Percentiles rank a stretch among this genome's conserved stretches.
Conservation (phyloP, 2,888 invertebrate species). For the Vesta saturnalis region DNA sequence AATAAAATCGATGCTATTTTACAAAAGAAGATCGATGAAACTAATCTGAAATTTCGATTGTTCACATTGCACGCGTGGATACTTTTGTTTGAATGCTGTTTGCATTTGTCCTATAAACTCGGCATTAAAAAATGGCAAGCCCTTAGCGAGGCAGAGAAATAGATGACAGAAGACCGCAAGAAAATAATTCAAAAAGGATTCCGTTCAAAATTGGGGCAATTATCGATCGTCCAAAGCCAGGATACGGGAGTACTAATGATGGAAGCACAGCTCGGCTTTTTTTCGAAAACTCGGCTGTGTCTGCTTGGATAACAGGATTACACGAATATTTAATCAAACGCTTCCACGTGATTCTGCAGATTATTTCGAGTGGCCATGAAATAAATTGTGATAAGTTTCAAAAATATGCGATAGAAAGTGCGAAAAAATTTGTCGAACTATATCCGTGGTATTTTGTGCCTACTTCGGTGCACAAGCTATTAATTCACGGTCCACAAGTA, state of each 20-base stretch:
- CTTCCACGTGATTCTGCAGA: conserved; percentile 44
- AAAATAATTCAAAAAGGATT: conserved; percentile 4
- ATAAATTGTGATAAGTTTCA: conserved; percentile 44
- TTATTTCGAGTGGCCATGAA: conserved; percentile 42
- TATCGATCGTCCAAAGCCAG: conserved; percentile 43
- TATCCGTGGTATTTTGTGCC: conserved; percentile 53
- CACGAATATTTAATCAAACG: conserved; percentile 45
- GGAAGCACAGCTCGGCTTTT: conserved; percentile 46
- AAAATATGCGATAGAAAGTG: conserved; percentile 40
- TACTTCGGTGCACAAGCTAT: conserved; percentile 47
- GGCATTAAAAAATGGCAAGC: too few species aligned
- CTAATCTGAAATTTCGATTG: too few species aligned
- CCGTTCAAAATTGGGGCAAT: not conserved
- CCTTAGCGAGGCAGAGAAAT: too few species aligned
- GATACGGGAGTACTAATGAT: conserved; percentile 45
- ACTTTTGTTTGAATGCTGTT: too few species aligned
- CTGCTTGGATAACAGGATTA: conserved; percentile 49
- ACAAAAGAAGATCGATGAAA: too few species aligned
- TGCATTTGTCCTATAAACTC: too few species aligned
- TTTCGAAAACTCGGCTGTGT: conserved; percentile 42
- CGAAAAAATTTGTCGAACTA: conserved; percentile 33
- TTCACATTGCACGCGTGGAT: too few species aligned
- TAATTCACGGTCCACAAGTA: conserved; percentile 45
- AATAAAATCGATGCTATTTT: too few species aligned
- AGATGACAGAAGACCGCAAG: not conserved